These are phyloP conservation scores for Parauchenoglanis punctatus DNA, from an alignment of 2,797 vertebrate genomes.

Conservation along the genomic window DNA sequence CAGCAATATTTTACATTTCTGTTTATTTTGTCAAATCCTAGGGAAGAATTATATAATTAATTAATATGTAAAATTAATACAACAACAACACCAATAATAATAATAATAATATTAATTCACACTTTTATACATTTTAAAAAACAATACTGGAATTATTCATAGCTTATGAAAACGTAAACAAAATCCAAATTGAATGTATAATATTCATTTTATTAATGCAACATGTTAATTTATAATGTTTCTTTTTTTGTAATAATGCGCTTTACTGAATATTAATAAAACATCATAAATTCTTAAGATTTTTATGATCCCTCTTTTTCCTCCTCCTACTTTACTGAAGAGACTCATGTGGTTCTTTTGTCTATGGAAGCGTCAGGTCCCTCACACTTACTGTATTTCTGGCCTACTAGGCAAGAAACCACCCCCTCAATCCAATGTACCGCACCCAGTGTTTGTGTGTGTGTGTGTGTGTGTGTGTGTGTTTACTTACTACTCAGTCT, in stretches of 20 bases:
- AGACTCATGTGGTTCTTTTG: constrained; percentile 24
- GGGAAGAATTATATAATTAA: not conserved
- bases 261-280: not conserved
- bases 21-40: not conserved
- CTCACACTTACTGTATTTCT: constrained; percentile 46
- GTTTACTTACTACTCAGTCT: constrained; percentile 9
- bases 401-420: constrained; percentile 57
- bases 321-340: not conserved
- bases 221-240: not conserved
- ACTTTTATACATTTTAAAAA: not conserved
- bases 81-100: not conserved
- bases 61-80: not conserved
- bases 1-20: no score
- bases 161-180: not conserved
- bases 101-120: not conserved
- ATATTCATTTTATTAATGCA: not conserved
- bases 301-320: no score
- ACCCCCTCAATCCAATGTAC: not conserved
- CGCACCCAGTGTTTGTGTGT: constrained; percentile 27
- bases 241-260: not conserved
- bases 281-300: not conserved
- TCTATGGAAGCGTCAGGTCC: constrained; percentile 13
- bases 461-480: constrained; percentile 18
- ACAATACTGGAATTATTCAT: not conserved
- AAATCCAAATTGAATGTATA: not conserved